Conservation (phyloP, 2,888 invertebrate species). For the Lycia hirtaria region DNA sequence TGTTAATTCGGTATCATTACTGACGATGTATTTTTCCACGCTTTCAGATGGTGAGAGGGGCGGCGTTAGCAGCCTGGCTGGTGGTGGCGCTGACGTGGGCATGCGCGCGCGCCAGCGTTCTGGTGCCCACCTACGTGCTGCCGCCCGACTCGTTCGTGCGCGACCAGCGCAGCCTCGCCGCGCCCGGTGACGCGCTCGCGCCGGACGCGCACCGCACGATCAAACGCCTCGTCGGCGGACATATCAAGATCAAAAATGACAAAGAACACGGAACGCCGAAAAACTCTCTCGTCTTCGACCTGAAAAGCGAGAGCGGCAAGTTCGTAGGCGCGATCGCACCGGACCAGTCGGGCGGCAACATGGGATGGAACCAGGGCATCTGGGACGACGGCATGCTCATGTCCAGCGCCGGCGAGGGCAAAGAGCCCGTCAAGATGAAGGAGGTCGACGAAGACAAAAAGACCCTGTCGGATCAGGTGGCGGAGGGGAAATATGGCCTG, state of each 20-base stretch:
- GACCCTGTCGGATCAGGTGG: conserved; percentile 94
- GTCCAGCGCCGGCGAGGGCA: conserved; percentile 89
- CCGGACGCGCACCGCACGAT: conserved; percentile 84
- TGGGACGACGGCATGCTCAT: conserved; percentile 89
- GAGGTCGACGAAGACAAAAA: conserved; percentile 90
- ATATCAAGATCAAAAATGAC: conserved; percentile 82
- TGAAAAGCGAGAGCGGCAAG: conserved; percentile 74
- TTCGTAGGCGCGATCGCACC: conserved; percentile 71
- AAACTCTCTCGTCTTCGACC: conserved; percentile 69
- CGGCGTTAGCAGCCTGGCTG: conserved; percentile 79
- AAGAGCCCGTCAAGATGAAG: conserved; percentile 76
- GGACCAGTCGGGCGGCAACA: conserved; percentile 80
- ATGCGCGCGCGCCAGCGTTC: conserved; percentile 75
- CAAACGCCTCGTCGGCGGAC: conserved; percentile 89
- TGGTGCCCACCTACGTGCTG: conserved; percentile 82
- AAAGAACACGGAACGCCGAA: conserved; percentile 74
- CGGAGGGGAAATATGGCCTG: conserved; percentile 95
- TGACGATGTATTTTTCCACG: conserved; percentile 72
- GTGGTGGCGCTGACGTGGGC: conserved; percentile 79
- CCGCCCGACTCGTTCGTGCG: conserved; percentile 83
- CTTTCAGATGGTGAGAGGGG: conserved; percentile 86
- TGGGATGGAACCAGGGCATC: conserved; percentile 83
- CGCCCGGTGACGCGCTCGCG: conserved; percentile 59
- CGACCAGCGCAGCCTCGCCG: conserved; percentile 78
- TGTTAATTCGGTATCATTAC: conserved; percentile 53